phyloP scores from a whole-genome alignment of 2,797 vertebrate genomes.

The Rallus crepitans region DNA sequence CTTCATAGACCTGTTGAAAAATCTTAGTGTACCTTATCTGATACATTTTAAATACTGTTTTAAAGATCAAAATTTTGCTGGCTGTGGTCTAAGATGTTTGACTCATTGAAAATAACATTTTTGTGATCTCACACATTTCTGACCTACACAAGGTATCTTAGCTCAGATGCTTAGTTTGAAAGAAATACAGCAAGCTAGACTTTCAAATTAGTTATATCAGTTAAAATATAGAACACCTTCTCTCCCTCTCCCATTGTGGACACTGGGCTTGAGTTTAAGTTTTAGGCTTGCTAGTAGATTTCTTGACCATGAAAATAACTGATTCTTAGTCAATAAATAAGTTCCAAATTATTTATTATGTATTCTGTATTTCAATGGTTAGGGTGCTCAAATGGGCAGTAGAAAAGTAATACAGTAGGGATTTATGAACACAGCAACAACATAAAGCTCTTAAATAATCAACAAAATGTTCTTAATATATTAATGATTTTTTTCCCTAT shows the following conservation, averaged over 20 bases:
- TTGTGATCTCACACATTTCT: not conserved
- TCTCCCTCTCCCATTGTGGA: not conserved
- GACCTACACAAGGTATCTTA: not conserved
- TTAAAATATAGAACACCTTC: not conserved
- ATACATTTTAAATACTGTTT: not conserved
- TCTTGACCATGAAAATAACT: not conserved
- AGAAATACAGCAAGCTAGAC: not conserved
- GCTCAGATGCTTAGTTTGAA: not conserved
- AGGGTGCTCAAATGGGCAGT: not conserved
- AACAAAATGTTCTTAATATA: not conserved
- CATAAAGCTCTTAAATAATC: not conserved
- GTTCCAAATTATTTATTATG: not conserved
- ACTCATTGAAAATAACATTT: not conserved
- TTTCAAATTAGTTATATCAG: not conserved
- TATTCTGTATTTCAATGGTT: not conserved
- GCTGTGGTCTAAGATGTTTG: not conserved
- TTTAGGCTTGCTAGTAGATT: not conserved
- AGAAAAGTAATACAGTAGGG: not conserved
- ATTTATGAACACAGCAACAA: not conserved
- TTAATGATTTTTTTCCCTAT: not conserved
- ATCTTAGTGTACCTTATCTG: not conserved
- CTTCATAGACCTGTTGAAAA: not conserved
- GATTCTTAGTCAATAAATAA: not conserved
- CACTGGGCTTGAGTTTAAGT: not conserved
- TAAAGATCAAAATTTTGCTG: not conserved